Evolutionary conservation across 1,140 invertebrate genomes (phyloP).

Genomic region (Drosophila kanapiae): DNA sequence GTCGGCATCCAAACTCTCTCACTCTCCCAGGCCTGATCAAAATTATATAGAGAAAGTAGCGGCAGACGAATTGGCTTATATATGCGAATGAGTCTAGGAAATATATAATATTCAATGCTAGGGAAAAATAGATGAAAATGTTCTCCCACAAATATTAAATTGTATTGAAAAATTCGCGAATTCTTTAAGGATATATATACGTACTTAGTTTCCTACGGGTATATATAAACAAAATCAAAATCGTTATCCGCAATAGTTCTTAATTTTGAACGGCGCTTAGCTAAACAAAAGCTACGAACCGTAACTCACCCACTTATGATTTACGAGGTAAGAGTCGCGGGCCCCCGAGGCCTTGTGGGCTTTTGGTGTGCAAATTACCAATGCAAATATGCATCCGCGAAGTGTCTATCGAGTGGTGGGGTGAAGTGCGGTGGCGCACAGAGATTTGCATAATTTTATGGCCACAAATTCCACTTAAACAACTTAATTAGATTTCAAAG

Average conservation of each 20-base stretch:
- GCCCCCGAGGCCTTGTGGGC: slow-evolving; percentile 45
- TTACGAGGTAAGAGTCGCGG: slow-evolving; percentile 51
- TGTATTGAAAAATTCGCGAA: too few relatives aligned
- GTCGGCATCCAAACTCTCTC: slow-evolving; percentile 9
- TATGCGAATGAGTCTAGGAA: neutral
- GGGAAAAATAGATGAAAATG: too few relatives aligned
- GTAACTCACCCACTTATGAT: slow-evolving; percentile 68
- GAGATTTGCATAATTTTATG: slow-evolving; percentile 80
- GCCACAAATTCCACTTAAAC: slow-evolving; percentile 78
- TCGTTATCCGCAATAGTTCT: neutral
- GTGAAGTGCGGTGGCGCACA: slow-evolving; percentile 34
- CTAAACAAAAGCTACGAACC: slow-evolving; percentile 23
- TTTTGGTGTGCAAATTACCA: slow-evolving; percentile 68
- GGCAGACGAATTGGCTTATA: neutral
- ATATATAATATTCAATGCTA: too few relatives aligned
- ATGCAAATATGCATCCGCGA: slow-evolving; percentile 69
- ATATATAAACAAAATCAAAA: slow-evolving; percentile 1
- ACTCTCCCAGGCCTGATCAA: neutral
- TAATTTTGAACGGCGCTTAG: slow-evolving; percentile 9
- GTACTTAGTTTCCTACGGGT: neutral
- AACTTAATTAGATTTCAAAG: slow-evolving; percentile 78
- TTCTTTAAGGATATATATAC: neutral
- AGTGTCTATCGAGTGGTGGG: slow-evolving; percentile 43
- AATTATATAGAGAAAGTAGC: too few relatives aligned
- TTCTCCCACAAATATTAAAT: too few relatives aligned